Evolutionary conservation across 2,888 invertebrate genomes (phyloP).

Genomic region (Patella ulyssiponensis): DNA sequence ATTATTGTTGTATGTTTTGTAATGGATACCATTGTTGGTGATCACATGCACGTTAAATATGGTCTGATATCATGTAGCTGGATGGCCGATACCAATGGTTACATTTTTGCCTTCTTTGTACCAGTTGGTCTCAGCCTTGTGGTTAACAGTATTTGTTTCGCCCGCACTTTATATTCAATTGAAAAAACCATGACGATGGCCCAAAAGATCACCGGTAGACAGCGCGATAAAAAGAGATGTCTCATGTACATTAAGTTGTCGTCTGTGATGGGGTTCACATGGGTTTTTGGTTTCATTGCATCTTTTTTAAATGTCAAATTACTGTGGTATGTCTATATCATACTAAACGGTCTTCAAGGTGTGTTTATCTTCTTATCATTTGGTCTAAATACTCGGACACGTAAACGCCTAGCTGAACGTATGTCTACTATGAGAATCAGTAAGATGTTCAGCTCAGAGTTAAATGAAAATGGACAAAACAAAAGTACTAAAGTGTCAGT

Average conservation of each 20-base stretch:
- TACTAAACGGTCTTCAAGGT: conserved; percentile 34
- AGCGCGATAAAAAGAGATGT: conserved; percentile 9
- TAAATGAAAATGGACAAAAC: too few relatives aligned
- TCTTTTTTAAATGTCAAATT: conserved; percentile 18
- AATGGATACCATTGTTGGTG: background rate
- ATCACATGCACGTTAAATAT: conserved; percentile 13
- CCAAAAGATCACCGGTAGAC: background rate
- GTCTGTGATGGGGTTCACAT: conserved; percentile 31
- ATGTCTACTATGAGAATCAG: background rate
- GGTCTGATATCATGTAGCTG: conserved; percentile 20
- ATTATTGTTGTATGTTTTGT: background rate
- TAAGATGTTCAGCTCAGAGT: too few relatives aligned
- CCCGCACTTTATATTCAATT: conserved; percentile 24
- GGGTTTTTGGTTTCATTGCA: conserved; percentile 32
- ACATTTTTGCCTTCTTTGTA: conserved; percentile 26
- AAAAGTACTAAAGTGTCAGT: too few relatives aligned
- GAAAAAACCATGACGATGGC: background rate
- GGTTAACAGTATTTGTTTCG: conserved; percentile 31
- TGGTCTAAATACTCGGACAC: background rate
- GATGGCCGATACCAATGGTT: conserved; percentile 15
- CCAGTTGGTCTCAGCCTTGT: conserved; percentile 31
- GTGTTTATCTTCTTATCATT: conserved; percentile 33
- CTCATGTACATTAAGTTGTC: conserved; percentile 30
- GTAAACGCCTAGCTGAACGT: background rate
- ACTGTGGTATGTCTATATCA: conserved; percentile 33